Evolutionary conservation across 1,140 invertebrate species (phyloP), one percentile per base, ranked within the genome.

Genomic region (Colletes latitarsis): DNA sequence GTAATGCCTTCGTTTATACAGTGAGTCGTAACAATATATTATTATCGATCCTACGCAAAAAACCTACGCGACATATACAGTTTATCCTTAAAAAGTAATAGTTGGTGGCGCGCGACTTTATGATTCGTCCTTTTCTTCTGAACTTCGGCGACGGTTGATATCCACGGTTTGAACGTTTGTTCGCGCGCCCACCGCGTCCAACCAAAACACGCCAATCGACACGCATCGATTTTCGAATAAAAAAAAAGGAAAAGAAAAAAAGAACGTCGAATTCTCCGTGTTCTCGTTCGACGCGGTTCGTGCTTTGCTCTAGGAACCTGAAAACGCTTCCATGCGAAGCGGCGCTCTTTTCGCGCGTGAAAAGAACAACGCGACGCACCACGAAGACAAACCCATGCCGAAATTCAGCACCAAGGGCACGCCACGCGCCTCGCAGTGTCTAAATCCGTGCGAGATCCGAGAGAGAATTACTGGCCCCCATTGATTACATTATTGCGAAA

Each of bases 381-480:
- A 19, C 10, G n/a, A 72, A 19, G 19, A 62, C 14, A 3, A 82
- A 67, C 53, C 30, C 39, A 21, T 39, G 57, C 52, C 68, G 57
- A 80, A 73, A 19, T 64, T 77, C 82, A 73, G 39, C 14, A 43
- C 2, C 10, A 71, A 73, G 58, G 77, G 76, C 82, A 80, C 68
- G 83, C 82, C 79, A 85, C 89, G 89, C 90, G 89, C 90, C 89
- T 88, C 87, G 85, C 82, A 84, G 88, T 91, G 86, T 88, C 89
- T 91, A 92, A 91, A 92, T 92, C 90, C 90, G 90, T 92, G 91
- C 91, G 90, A 93, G 92, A 93, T 93, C 92, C 91, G 86, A 93
- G 92, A 89, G 88, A 93, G 89, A 93, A 93, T 93, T 93, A 93
- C 92, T 93, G 93, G 92, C 92, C 93, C 92, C 92, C 90, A 93